phyloP scores from a whole-genome alignment of 2,113 vertebrate species.

The Eptesicus fuscus region DNA sequence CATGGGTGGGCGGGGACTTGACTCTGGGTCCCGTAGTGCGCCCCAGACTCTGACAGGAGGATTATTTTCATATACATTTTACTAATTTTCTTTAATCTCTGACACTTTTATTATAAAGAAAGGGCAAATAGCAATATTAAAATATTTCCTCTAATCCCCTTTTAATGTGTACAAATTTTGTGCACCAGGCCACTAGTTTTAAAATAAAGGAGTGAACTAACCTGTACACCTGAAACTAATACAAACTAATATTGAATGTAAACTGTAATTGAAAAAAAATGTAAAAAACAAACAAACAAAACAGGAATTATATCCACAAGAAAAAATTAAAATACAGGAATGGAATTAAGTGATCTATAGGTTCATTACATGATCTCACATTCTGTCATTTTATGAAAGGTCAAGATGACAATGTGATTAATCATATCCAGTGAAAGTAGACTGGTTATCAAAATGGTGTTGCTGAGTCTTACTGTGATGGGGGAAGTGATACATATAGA shows the following conservation, averaged over 20 bases:
- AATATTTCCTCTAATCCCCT: no score
- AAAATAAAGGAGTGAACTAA: background rate
- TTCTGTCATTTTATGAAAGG: background rate
- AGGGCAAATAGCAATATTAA: no score
- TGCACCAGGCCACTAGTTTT: background rate
- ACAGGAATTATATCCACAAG: background rate
- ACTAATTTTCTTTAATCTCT: no score
- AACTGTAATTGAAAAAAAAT: background rate
- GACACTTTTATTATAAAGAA: no score
- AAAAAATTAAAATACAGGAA: background rate
- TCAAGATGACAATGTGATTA: conserved; percentile 16
- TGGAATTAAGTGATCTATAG: background rate
- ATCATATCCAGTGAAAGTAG: background rate
- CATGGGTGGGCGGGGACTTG: no score
- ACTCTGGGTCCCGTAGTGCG: no score
- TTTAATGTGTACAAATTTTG: no score
- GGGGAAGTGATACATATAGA: background rate
- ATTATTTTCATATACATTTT: no score
- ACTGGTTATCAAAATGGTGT: background rate
- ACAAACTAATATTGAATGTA: background rate
- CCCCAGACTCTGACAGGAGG: no score
- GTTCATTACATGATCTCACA: background rate
- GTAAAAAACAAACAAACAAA: background rate
- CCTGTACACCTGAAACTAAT: background rate
- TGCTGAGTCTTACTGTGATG: background rate